Conservation (phyloP, 2,888 invertebrate species). For the Oscheius sp. region DNA sequence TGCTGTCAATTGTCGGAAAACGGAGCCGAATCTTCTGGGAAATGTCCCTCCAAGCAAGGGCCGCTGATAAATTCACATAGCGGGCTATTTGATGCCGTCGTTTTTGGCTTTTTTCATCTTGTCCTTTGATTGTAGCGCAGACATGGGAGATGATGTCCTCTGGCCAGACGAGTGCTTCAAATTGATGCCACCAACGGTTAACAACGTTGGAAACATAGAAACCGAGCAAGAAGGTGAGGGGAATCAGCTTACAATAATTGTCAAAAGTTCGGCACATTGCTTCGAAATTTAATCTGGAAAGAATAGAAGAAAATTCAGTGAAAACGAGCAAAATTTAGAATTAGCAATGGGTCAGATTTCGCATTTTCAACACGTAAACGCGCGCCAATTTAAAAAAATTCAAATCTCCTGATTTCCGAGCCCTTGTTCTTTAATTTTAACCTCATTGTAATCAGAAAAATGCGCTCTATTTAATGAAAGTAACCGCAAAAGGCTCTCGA, state of each 20-base stretch:
- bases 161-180: slow-evolving; percentile 59
- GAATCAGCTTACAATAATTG: slow-evolving; percentile 58
- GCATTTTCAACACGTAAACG: no score
- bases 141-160: slow-evolving; percentile 59
- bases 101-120: slow-evolving; percentile 42
- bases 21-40: slow-evolving; percentile 62
- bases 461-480: no score
- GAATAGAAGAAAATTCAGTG: no score
- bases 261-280: slow-evolving; percentile 59
- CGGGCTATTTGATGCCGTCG: slow-evolving; percentile 60
- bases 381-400: no score
- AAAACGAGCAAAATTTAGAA: no score
- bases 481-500: no score
- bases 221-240: slow-evolving; percentile 65
- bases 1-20: slow-evolving; percentile 50
- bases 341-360: no score
- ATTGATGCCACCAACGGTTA: slow-evolving; percentile 60
- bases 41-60: slow-evolving; percentile 62
- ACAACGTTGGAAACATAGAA: slow-evolving; percentile 63
- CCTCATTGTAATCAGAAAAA: no score
- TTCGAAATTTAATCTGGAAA: slow-evolving; percentile 53
- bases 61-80: slow-evolving; percentile 61
- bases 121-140: slow-evolving; percentile 52
- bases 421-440: no score
- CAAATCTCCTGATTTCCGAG: no score